These are phyloP conservation scores for Frankliniella fusca DNA, from an alignment of 2,888 invertebrate species.

Conservation along the genomic window DNA sequence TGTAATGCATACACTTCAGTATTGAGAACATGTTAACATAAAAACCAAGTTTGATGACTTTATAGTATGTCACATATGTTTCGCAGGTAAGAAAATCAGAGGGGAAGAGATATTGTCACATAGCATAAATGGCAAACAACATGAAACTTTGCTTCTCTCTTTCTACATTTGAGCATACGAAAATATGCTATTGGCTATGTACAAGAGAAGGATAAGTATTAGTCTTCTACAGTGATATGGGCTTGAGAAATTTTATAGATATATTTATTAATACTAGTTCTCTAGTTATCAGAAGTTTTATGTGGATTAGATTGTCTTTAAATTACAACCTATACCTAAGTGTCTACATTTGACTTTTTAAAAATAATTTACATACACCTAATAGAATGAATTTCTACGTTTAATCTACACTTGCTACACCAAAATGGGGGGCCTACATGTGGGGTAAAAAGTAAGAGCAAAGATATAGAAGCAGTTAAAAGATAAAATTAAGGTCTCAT, in stretches of 20 bases:
- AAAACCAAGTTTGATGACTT: too few species aligned
- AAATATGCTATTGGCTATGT: slow-evolving; percentile 5
- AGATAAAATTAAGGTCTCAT: not conserved
- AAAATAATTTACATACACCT: slow-evolving; percentile 16
- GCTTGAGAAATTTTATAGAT: not conserved
- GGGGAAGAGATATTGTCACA: not conserved
- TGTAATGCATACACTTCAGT: too few species aligned
- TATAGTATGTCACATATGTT: too few species aligned
- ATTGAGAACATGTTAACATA: too few species aligned
- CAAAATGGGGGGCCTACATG: not conserved
- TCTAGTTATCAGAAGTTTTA: not conserved
- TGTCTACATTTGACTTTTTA: not conserved
- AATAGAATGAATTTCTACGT: not conserved
- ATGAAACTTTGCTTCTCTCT: not conserved
- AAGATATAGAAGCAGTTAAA: not conserved
- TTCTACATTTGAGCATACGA: slow-evolving; percentile 10
- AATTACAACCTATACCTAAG: not conserved
- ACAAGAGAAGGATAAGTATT: not conserved
- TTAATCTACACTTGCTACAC: not conserved
- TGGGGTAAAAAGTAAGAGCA: not conserved
- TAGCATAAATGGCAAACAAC: not conserved
- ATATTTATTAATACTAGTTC: not conserved
- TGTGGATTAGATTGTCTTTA: slow-evolving; percentile 10
- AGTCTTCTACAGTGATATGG: slow-evolving; percentile 5
- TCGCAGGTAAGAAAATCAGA: too few species aligned